Evolutionary conservation across 2,797 vertebrate genomes (phyloP).

Genomic region (Dendrocincla fuliginosa): DNA sequence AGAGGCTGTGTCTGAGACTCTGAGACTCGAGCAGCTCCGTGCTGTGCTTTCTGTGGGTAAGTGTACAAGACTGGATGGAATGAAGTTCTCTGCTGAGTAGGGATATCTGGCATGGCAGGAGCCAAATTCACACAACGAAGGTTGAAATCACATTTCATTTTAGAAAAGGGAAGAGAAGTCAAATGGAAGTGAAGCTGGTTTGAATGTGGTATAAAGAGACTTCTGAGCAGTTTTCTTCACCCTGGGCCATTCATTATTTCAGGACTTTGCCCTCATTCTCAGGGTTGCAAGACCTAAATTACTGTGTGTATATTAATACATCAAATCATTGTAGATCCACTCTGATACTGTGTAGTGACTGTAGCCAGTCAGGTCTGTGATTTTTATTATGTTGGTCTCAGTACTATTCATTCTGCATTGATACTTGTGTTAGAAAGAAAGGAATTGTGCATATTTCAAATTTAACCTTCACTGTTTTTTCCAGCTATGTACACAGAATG

Average conservation of each 20-base stretch:
- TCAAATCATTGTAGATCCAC: background rate
- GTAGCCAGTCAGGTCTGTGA: background rate
- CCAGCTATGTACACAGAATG: background rate
- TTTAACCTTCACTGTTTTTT: background rate
- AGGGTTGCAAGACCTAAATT: background rate
- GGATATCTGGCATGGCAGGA: background rate
- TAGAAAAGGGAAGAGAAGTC: background rate
- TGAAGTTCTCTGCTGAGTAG: background rate
- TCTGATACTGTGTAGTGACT: background rate
- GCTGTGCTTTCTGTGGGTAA: background rate
- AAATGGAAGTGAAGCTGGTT: background rate
- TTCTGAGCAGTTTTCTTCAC: background rate
- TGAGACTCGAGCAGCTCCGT: background rate
- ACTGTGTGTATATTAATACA: background rate
- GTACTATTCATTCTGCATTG: background rate
- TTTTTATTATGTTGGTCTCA: background rate
- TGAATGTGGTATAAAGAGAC: background rate
- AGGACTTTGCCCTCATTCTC: background rate
- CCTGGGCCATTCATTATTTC: background rate
- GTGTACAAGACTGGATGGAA: background rate
- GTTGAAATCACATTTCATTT: background rate
- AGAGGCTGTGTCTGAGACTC: background rate
- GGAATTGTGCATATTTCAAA: background rate
- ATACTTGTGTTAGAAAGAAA: background rate
- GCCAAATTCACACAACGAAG: background rate